phyloP scores from a whole-genome alignment of 2,113 vertebrate genomes.

The Hassar affinis region DNA sequence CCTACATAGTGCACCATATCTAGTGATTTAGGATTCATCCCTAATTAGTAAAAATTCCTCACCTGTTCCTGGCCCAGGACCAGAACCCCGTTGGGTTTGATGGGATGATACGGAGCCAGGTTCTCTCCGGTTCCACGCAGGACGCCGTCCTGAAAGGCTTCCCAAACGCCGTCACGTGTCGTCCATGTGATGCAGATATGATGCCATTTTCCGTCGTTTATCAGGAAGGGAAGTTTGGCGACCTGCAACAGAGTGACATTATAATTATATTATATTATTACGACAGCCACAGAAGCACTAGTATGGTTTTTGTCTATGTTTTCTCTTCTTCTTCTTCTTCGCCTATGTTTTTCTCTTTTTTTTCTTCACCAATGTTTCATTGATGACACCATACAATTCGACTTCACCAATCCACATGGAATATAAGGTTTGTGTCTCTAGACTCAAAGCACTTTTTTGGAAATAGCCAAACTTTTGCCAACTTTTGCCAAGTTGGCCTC shows the following conservation, averaged over 20 bases:
- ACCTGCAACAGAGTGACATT: conserved; percentile 72
- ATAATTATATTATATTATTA: not conserved
- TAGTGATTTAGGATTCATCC: not conserved
- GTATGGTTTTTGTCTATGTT: too few species aligned
- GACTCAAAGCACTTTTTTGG: too few species aligned
- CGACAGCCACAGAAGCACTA: too few species aligned
- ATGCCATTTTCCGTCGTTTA: conserved; percentile 96
- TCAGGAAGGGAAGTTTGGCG: conserved; percentile 89
- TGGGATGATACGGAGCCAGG: conserved; percentile 92
- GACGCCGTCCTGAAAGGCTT: conserved; percentile 92
- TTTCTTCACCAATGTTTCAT: too few species aligned
- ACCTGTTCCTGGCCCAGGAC: conserved; percentile 97
- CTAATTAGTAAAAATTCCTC: not conserved
- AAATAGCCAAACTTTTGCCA: too few species aligned
- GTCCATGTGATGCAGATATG: conserved; percentile 97
- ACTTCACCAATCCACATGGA: too few species aligned
- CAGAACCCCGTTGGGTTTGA: conserved; percentile 93
- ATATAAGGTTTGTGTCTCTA: too few species aligned
- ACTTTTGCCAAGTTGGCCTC: too few species aligned
- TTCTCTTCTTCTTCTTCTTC: too few species aligned
- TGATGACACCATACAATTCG: too few species aligned
- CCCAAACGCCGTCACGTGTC: conserved; percentile 94
- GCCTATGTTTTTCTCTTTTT: too few species aligned
- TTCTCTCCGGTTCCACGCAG: conserved; percentile 88
- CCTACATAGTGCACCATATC: not conserved